Conservation (phyloP, 2,888 invertebrate genomes). For the Empis livida region DNA sequence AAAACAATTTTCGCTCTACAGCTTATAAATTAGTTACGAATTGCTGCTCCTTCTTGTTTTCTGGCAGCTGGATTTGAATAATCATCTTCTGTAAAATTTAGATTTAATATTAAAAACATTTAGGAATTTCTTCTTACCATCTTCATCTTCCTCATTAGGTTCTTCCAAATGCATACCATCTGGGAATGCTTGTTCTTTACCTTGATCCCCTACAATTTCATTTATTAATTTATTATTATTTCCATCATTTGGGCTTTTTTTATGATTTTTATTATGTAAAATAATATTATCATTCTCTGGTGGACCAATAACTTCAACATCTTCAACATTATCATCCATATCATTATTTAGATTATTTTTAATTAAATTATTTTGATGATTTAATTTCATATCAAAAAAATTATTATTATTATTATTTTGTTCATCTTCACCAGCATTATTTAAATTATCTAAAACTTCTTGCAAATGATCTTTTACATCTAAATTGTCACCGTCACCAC, state of each 20-base stretch:
- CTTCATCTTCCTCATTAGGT: conserved; percentile 35
- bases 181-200: conserved; percentile 27
- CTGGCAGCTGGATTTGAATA: conserved; percentile 38
- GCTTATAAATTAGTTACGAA: conserved; percentile 31
- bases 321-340: conserved; percentile 10
- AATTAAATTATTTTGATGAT: conserved; percentile 3
- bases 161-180: conserved; percentile 34
- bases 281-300: conserved; percentile 4
- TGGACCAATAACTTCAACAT: conserved; percentile 5
- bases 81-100: conserved; percentile 35
- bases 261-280: conserved; percentile 14
- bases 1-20: background rate
- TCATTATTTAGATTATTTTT: conserved; percentile 7
- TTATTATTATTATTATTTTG: conserved; percentile 21
- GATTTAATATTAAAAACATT: background rate
- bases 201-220: conserved; percentile 37
- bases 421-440: conserved; percentile 27
- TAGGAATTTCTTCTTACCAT: conserved; percentile 28
- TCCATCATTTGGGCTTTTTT: conserved; percentile 21
- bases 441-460: conserved; percentile 24
- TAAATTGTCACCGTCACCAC: conserved; percentile 19
- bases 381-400: conserved; percentile 22
- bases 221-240: conserved; percentile 34
- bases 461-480: conserved; percentile 24
- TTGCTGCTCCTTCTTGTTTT: conserved; percentile 38